Evolutionary conservation across 2,888 invertebrate genomes (phyloP).

Genomic region (Andricus quercusramuli): DNA sequence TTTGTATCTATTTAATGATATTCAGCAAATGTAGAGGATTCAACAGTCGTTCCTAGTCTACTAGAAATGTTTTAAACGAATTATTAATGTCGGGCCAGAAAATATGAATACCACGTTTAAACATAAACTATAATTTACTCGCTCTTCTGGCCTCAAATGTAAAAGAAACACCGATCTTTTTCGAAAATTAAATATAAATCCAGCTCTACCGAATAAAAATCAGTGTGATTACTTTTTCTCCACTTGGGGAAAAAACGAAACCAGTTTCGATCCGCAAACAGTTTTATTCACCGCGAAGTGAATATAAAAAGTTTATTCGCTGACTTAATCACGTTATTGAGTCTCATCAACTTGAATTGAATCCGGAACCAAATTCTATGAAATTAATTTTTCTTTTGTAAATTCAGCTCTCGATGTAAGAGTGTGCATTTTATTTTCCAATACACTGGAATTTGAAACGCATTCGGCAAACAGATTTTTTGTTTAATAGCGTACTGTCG

Average conservation of each 20-base stretch:
- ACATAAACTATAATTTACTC: too few relatives aligned
- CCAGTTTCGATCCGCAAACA: slow-evolving; percentile 31
- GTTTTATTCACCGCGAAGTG: background rate
- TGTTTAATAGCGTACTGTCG: background rate
- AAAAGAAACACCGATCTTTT: too few relatives aligned
- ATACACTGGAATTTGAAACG: background rate
- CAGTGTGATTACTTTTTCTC: background rate
- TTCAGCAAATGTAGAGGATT: too few relatives aligned
- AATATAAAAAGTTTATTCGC: background rate
- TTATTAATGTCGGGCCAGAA: too few relatives aligned
- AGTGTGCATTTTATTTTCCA: background rate
- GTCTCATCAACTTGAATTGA: background rate
- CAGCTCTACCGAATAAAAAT: background rate
- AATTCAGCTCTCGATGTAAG: too few relatives aligned
- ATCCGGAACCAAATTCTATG: background rate
- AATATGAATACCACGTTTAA: too few relatives aligned
- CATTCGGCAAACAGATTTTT: background rate
- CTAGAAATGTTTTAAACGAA: too few relatives aligned
- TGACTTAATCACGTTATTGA: slow-evolving; percentile 17
- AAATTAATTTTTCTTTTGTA: too few relatives aligned
- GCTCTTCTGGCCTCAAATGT: too few relatives aligned
- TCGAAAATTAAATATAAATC: background rate
- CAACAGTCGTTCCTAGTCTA: too few relatives aligned
- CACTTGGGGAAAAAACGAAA: background rate
- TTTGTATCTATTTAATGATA: background rate